These are phyloP conservation scores for Ceriagrion tenellum DNA, from an alignment of 2,888 invertebrate genomes.

Conservation along the genomic window DNA sequence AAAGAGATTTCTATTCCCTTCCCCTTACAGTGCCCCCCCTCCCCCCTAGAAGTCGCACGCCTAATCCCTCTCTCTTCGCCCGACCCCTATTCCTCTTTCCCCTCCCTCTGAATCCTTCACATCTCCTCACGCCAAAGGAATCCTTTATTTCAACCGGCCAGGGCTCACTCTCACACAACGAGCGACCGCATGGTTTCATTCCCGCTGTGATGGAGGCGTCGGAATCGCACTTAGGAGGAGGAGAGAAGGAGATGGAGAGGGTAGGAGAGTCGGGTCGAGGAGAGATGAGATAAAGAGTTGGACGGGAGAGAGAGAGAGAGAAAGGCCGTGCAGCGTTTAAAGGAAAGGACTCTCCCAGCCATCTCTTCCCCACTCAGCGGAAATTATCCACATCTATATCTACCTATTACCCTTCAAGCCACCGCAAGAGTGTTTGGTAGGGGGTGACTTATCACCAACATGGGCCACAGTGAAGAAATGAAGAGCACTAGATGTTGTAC, in stretches of 20 bases:
- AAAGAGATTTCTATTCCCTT: no score
- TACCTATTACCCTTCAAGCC: background rate
- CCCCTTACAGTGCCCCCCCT: no score
- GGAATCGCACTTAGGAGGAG: background rate
- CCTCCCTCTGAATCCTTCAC: background rate
- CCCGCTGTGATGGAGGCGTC: background rate
- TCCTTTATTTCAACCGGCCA: constrained; percentile 17
- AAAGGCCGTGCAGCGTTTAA: background rate
- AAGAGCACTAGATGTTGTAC: no score
- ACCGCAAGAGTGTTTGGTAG: background rate
- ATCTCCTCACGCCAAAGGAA: background rate
- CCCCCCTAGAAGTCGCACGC: no score
- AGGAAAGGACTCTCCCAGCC: background rate
- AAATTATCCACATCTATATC: background rate
- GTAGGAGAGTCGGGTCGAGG: background rate
- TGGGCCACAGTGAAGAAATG: no score
- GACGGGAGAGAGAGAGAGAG: background rate
- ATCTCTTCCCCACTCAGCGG: background rate
- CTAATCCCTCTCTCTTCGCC: no score
- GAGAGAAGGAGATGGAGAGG: no score
- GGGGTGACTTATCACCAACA: no score
- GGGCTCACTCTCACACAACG: background rate
- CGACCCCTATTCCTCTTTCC: background rate
- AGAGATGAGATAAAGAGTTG: background rate
- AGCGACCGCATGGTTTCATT: background rate